Evolutionary conservation across 2,113 vertebrate genomes (phyloP).

Genomic region (Neolamprologus caudopunctatus): DNA sequence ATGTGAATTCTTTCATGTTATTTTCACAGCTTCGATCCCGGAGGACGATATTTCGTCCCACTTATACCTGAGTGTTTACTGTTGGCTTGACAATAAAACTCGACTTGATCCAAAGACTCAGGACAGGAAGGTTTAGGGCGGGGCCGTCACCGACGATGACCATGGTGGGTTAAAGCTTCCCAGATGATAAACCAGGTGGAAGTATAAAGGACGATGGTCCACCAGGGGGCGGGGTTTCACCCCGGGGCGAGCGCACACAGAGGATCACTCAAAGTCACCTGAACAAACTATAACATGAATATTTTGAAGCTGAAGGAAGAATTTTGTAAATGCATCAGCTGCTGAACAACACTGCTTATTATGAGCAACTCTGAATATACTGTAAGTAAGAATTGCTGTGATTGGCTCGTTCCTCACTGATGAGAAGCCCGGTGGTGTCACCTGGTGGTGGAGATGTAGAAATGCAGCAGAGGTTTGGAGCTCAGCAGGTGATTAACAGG

Average conservation of each 20-base stretch:
- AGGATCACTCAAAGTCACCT: neutral
- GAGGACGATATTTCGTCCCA: accelerated
- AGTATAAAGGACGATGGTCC: too few relatives aligned
- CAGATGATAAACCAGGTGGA: neutral
- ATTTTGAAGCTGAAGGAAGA: neutral
- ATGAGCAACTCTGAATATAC: accelerated
- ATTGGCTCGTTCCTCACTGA: neutral
- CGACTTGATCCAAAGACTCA: neutral
- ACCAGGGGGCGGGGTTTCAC: accelerated
- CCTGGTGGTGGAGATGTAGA: neutral
- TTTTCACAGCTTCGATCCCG: accelerated
- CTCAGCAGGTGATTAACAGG: neutral
- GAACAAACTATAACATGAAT: accelerated
- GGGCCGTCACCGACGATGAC: neutral
- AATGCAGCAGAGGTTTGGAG: neutral
- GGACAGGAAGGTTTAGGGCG: neutral
- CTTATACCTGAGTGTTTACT: neutral
- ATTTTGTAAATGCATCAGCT: accelerated
- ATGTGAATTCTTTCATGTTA: accelerated
- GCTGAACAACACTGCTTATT: neutral
- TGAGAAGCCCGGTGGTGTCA: neutral
- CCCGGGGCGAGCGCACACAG: accelerated
- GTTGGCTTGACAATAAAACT: accelerated
- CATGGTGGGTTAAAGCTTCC: accelerated
- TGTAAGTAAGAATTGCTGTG: neutral